Evolutionary conservation across 2,797 vertebrate species (phyloP).

Genomic region (Limosa lapponica): DNA sequence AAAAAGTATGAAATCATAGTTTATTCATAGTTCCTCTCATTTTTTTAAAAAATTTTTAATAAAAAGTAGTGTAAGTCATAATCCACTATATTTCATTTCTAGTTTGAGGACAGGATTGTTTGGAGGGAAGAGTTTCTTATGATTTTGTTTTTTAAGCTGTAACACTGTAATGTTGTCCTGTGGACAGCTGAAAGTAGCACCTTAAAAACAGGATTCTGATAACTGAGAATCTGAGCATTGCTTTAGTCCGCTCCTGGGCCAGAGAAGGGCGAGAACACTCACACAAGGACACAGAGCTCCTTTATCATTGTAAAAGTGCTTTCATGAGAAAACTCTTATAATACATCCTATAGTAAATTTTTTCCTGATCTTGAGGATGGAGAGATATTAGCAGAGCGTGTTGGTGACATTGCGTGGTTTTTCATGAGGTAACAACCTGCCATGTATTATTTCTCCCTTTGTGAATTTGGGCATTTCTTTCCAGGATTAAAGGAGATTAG

Average conservation of each 20-base stretch:
- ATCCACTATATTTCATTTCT: not conserved
- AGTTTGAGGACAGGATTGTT: not conserved
- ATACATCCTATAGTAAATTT: not conserved
- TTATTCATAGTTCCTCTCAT: not conserved
- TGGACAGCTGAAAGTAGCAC: not conserved
- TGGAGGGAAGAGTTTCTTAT: not conserved
- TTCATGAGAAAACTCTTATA: not conserved
- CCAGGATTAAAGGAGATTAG: not conserved
- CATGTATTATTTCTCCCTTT: not conserved
- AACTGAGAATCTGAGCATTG: not conserved
- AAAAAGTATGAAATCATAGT: fast-evolving
- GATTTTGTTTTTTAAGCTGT: not conserved
- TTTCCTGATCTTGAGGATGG: not conserved
- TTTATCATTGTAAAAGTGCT: not conserved
- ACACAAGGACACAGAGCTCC: not conserved
- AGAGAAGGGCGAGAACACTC: not conserved
- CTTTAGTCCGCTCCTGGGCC: not conserved
- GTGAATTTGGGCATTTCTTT: not conserved
- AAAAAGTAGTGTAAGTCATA: not conserved
- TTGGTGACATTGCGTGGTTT: not conserved
- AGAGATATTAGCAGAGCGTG: not conserved
- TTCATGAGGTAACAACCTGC: not conserved
- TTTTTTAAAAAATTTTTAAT: not conserved
- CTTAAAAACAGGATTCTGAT: not conserved
- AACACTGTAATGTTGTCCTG: not conserved